Percentiles rank a stretch among this genome's conserved stretches.
phyloP scores from a whole-genome alignment of 2,797 vertebrate genomes.

The Vireo griseus region DNA sequence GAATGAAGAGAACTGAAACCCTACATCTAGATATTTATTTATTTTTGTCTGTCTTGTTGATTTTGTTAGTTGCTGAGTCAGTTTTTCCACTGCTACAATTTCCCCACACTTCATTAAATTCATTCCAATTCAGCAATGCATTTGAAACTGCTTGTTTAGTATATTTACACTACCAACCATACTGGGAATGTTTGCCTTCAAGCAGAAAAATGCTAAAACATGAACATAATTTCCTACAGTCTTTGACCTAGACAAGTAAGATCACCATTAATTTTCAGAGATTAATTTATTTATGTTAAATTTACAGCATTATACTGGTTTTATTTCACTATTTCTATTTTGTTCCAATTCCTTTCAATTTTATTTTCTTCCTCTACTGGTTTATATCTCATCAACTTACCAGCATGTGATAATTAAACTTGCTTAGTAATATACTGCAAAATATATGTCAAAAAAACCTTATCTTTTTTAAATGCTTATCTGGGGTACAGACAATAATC shows the following conservation, averaged over 20 bases:
- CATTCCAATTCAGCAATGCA: not conserved
- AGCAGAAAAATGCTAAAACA: not conserved
- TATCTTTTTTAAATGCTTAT: not conserved
- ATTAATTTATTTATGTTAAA: not conserved
- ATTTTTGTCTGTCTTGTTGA: not conserved
- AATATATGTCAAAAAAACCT: not conserved
- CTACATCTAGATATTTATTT: slow-evolving; percentile 44
- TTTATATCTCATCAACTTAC: not conserved
- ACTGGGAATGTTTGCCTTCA: not conserved
- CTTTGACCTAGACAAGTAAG: not conserved
- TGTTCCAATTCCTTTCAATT: not conserved
- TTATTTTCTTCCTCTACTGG: not conserved
- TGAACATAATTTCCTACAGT: not conserved
- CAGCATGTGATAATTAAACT: not conserved
- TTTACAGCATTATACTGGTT: not conserved
- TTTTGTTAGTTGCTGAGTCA: slow-evolving; percentile 24
- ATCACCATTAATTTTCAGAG: not conserved
- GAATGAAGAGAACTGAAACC: slow-evolving; percentile 17
- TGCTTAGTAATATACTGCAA: not conserved
- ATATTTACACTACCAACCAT: not conserved
- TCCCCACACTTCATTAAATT: not conserved
- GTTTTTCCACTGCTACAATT: not conserved
- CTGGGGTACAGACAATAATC: not conserved
- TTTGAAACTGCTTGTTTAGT: not conserved
- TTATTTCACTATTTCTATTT: not conserved